phyloP scores from a whole-genome alignment of 92 coral and sea anemone species.

The Galaxea fascicularis region DNA sequence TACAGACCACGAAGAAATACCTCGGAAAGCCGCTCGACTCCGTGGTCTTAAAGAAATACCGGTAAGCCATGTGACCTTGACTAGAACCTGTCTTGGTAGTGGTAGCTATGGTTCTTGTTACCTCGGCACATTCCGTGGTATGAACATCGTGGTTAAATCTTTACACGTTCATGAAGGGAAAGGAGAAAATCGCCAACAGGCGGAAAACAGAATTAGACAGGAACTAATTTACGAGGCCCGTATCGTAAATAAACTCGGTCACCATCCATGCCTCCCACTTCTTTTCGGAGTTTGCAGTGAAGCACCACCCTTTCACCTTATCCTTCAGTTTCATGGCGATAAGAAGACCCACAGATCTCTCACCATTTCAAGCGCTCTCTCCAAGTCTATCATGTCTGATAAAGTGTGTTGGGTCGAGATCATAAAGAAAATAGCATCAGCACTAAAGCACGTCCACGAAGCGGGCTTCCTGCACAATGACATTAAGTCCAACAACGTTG shows the following conservation, averaged over 20 bases:
- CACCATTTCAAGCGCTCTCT: constrained; percentile 12
- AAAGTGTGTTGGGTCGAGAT: not conserved
- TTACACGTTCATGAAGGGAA: constrained; percentile 9
- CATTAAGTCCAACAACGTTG: constrained; percentile 6
- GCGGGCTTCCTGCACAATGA: constrained; percentile 21
- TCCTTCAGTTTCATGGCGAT: constrained; percentile 60
- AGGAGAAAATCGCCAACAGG: constrained; percentile 16
- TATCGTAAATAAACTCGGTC: constrained; percentile 54
- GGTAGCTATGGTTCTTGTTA: constrained; percentile 57
- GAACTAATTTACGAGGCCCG: constrained; percentile 44
- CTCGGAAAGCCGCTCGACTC: constrained; percentile 20
- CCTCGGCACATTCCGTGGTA: constrained; percentile 46
- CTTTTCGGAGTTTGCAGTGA: constrained; percentile 48
- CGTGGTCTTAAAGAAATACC: constrained; percentile 22
- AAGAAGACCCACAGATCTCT: not conserved
- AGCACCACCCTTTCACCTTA: constrained; percentile 27
- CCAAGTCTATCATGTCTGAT: not conserved
- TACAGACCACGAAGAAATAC: constrained; percentile 7
- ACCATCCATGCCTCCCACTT: constrained; percentile 51
- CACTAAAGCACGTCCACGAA: constrained; percentile 7
- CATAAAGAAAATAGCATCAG: constrained; percentile 14
- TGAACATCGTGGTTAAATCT: constrained; percentile 41
- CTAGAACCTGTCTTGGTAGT: constrained; percentile 46
- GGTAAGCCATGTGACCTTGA: constrained; percentile 37
- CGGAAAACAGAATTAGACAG: constrained; percentile 29